Base-by-base conservation (phyloP, 2,797 vertebrate genomes). In the Triplophysa bombifrons region DNA sequence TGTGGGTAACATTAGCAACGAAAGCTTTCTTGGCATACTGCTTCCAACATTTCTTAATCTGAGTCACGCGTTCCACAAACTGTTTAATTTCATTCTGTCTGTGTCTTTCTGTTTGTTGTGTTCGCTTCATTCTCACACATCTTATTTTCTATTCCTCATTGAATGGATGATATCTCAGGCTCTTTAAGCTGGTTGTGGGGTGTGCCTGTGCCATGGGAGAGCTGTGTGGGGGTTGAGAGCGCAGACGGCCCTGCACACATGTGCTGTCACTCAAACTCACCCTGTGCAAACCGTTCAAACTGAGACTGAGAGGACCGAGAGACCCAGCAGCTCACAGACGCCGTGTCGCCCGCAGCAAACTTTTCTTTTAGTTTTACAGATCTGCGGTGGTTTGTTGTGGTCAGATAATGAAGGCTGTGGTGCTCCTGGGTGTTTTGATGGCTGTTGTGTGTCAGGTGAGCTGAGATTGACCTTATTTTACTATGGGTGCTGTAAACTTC, bases 261-360 rank as follows among this genome's bases (percentile, higher is more conserved):
- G 91, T 93, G 93, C 92, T 91, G 91, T 91, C 91, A 89, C 86
- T 93, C 88, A 92, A 70, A 64, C 48, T 50, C 82, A 78, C 84
- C 81, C 61, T 60, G 63, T 53, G 72, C 75, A 74, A 81, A 68
- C 78, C 65, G 74, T 84, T 27, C 16, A 64, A 30, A 74, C 64
- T 73, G 61, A 78, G 83, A 83, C 16, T 71, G 82, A 81, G 69
- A 81, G 87, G 82, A 76, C 51, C 63, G 58, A 30, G 80, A 84
- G 66, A 74, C 76, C 78, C 61, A 75, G 74, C 34, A 74, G 58
- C 77, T 44, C 84, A 66, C 61, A 74, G 30, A 30, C 30, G 30
- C 30, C 4, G 30, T 30, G 30, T 30, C 30, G 56, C 77, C 25
- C 84, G 66, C 61, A 74, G 67, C 4, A 30, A 30, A 30, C 30